These are phyloP conservation scores for Gymnoscelis rufifasciata DNA, from an alignment of 2,888 invertebrate genomes.

Conservation along the genomic window DNA sequence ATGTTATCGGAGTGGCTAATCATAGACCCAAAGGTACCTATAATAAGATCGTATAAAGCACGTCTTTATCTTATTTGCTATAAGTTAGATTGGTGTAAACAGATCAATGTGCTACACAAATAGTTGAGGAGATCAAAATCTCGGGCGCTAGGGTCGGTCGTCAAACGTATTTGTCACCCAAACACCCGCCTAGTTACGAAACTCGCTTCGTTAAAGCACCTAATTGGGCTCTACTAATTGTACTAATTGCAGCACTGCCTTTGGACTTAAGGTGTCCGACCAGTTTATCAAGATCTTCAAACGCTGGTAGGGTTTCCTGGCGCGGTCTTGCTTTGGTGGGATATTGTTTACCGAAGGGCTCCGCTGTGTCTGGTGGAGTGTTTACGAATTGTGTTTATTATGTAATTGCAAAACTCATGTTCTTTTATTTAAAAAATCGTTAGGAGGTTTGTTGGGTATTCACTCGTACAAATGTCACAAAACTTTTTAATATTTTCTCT, in stretches of 20 bases:
- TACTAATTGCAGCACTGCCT: slow-evolving; percentile 64
- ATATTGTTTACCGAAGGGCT: slow-evolving; percentile 28
- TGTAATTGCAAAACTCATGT: not conserved
- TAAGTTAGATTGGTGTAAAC: slow-evolving; percentile 32
- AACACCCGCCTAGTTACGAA: slow-evolving; percentile 56
- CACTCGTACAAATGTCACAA: no score
- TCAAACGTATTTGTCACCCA: slow-evolving; percentile 65
- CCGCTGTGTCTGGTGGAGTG: slow-evolving; percentile 27
- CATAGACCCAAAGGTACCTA: not conserved
- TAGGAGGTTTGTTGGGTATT: no score
- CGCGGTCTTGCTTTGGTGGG: slow-evolving; percentile 29
- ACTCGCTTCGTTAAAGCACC: slow-evolving; percentile 72
- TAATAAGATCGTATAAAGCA: not conserved
- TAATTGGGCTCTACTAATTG: slow-evolving; percentile 72
- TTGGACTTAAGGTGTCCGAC: slow-evolving; percentile 56
- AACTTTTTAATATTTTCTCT: no score
- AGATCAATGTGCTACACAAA: slow-evolving; percentile 44
- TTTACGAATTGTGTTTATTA: slow-evolving; percentile 13
- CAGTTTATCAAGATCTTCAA: slow-evolving; percentile 32
- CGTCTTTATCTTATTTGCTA: slow-evolving; percentile 8
- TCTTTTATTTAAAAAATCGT: no score
- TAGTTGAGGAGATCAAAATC: slow-evolving; percentile 38
- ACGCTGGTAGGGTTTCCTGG: slow-evolving; percentile 27
- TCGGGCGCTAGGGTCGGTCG: slow-evolving; percentile 57
- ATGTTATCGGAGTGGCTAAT: no score